Evolutionary conservation across 1,140 invertebrate species (phyloP).

Genomic region (Drosophila watanabei): DNA sequence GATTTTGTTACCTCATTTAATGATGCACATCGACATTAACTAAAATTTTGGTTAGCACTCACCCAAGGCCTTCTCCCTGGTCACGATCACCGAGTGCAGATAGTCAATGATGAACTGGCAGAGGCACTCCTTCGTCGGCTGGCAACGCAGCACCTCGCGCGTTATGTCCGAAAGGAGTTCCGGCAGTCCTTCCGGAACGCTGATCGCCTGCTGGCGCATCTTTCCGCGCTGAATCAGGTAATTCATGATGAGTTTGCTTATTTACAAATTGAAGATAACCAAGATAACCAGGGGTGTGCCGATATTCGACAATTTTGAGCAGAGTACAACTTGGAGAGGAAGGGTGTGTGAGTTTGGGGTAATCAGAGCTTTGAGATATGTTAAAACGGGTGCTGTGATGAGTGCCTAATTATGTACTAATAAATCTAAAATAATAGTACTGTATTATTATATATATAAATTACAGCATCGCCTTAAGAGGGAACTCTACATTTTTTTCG

Average conservation of each 20-base stretch:
- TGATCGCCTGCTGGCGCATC: slow-evolving; percentile 74
- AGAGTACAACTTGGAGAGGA: not conserved
- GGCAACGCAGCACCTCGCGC: slow-evolving; percentile 89
- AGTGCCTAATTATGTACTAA: not conserved
- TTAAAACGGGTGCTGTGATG: not conserved
- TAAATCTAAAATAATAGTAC: too few relatives aligned
- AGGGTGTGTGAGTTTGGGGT: not conserved
- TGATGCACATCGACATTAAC: not conserved
- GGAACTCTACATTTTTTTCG: too few relatives aligned
- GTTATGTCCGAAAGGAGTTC: slow-evolving; percentile 90
- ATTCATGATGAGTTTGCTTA: slow-evolving; percentile 51
- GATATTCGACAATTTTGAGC: slow-evolving; percentile 44
- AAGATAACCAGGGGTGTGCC: not conserved
- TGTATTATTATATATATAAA: not conserved
- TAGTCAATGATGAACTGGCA: slow-evolving; percentile 90
- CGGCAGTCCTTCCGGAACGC: slow-evolving; percentile 88
- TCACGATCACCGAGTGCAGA: slow-evolving; percentile 89
- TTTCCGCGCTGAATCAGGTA: slow-evolving; percentile 78
- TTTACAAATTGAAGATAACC: not conserved
- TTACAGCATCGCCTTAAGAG: not conserved
- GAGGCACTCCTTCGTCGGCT: slow-evolving; percentile 87
- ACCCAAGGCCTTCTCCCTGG: slow-evolving; percentile 87
- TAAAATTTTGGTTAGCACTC: not conserved
- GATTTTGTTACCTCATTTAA: not conserved
- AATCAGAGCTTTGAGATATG: not conserved